Evolutionary conservation across 2,797 vertebrate genomes (phyloP), one percentile per base, ranked within the genome.

Genomic region (Anomalospiza imberbis): DNA sequence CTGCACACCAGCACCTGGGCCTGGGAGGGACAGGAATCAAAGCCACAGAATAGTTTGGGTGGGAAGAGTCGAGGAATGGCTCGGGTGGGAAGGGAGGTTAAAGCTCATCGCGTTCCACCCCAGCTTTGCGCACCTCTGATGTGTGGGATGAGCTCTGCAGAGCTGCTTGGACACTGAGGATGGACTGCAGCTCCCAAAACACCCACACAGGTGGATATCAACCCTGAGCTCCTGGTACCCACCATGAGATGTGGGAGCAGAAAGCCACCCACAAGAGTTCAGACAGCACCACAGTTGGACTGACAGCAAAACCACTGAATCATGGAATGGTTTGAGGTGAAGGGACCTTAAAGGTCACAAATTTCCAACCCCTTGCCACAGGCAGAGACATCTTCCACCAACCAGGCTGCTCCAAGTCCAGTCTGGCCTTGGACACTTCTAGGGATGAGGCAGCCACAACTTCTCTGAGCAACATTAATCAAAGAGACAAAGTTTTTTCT

Each of bases 1-100:
- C 99, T 97, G 96, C 99, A 99, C 91, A 99, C 98, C 94, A 99
- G 82, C 97, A 99, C 98, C 96, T 99, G 99, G 85, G 99, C 99
- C 99, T 99, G 86, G 10, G 72, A 78, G 31, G 91, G 82, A 82
- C 8, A 85, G 54, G 1, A 53, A 40, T 5, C 47, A 54, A 63
- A 53, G 31, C 34, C 36, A 65, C 28, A 10, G 17, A 32, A 32
- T 7, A 67, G 9, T 28, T 54, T 32, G 66, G 55, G 45, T 51
- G 54, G 45, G 54, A 50, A 24, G 53, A 38, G 32, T 16, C 22
- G 13, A 6, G 54, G 19, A 29, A 44, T 6, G n/a, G 28, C 4
- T 38, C 15, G 42, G 36, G 58, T 28, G 55, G 76, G 77, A n/a
- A 42, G 32, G 44, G 44, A 53, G 32, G 44, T 7, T 16, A 34